phyloP scores from a whole-genome alignment of 2,797 vertebrate species.

The Poeciliopsis paucimaculata region DNA sequence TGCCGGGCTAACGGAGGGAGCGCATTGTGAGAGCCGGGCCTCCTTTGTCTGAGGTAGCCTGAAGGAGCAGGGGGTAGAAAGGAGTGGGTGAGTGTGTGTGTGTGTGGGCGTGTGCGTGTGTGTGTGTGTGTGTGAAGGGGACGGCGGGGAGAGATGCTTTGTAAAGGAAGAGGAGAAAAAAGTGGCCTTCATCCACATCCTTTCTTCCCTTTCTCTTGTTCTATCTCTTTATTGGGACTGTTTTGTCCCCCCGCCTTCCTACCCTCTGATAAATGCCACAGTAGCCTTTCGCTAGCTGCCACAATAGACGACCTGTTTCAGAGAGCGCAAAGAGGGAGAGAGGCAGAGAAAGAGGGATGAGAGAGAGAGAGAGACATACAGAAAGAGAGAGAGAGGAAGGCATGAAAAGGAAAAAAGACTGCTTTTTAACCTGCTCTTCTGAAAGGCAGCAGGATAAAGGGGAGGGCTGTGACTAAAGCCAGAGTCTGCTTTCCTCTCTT shows the following conservation, averaged over 20 bases:
- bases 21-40: conserved; percentile 68
- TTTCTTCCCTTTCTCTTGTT: conserved; percentile 83
- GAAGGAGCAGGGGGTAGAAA: conserved; percentile 63
- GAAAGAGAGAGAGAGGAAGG: conserved; percentile 37
- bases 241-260: conserved; percentile 75
- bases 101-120: neutral
- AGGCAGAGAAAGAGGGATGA: conserved; percentile 44
- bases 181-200: conserved; percentile 81
- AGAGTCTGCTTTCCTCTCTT: conserved; percentile 65
- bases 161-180: conserved; percentile 56
- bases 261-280: conserved; percentile 84
- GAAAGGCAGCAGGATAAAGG: conserved; percentile 76
- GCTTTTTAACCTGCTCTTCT: conserved; percentile 84
- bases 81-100: conserved; percentile 17
- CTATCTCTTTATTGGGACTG: conserved; percentile 83
- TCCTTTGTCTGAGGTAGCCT: conserved; percentile 73
- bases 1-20: conserved; percentile 68
- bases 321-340: conserved; percentile 57
- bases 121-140: conserved; percentile 21
- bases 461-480: conserved; percentile 57
- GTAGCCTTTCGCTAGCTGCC: conserved; percentile 80
- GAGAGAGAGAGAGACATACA: conserved; percentile 42
- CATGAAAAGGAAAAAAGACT: conserved; percentile 70
- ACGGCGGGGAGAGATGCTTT: conserved; percentile 38
- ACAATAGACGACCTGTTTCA: conserved; percentile 84